phyloP scores from a whole-genome alignment of 2,113 vertebrate genomes.

The Erinaceus europaeus region DNA sequence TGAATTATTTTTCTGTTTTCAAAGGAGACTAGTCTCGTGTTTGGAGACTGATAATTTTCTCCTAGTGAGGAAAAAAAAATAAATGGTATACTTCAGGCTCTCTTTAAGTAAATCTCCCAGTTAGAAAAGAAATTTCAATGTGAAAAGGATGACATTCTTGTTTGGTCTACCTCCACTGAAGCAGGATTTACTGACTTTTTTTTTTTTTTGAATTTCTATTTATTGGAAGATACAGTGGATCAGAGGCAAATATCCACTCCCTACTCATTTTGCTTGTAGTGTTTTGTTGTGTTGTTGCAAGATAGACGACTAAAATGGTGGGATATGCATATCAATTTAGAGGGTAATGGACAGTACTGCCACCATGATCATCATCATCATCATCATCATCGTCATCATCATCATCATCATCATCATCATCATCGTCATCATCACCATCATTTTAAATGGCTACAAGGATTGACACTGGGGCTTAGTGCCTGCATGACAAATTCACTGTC shows the following conservation, averaged over 20 bases:
- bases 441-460: too few relatives aligned
- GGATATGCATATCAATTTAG: not conserved
- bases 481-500: too few relatives aligned
- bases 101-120: not conserved
- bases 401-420: too few relatives aligned
- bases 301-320: not conserved
- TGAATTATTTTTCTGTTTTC: not conserved
- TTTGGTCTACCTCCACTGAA: not conserved
- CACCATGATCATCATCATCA: too few relatives aligned
- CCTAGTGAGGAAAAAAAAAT: not conserved
- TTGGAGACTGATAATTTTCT: not conserved
- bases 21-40: not conserved
- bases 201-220: not conserved
- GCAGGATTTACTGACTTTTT: not conserved
- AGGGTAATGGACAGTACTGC: not conserved
- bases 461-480: too few relatives aligned
- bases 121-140: not conserved
- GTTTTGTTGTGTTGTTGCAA: not conserved
- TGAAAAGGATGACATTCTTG: too few relatives aligned
- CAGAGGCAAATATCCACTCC: not conserved
- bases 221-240: fast-evolving
- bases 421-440: too few relatives aligned
- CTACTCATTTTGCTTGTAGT: not conserved
- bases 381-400: too few relatives aligned
- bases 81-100: fast-evolving